A percentile compares a stretch with the other conserved stretches of the same genome.
Evolutionary conservation across 2,797 vertebrate genomes (phyloP).

Genomic region (Salarias fasciatus): DNA sequence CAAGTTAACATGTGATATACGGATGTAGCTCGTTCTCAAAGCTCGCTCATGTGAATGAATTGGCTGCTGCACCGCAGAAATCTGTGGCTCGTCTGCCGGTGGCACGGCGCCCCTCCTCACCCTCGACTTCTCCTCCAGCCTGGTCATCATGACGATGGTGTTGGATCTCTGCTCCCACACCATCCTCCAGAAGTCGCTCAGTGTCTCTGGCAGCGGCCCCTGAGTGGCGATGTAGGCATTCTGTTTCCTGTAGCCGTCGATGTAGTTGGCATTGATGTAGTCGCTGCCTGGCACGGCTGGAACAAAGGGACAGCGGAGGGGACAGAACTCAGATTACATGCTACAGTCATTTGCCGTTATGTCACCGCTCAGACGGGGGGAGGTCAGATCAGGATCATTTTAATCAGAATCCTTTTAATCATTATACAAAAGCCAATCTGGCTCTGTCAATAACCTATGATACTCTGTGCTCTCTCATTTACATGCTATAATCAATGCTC

Average conservation of each 20-base stretch:
- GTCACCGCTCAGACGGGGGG: constrained; percentile 3
- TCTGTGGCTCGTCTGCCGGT: too few relatives aligned
- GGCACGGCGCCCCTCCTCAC: constrained; percentile 47
- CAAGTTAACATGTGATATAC: too few relatives aligned
- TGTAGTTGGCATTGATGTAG: constrained; percentile 98
- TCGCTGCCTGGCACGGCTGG: constrained; percentile 87
- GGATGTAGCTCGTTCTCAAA: too few relatives aligned
- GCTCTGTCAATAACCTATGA: neutral
- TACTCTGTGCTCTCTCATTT: neutral
- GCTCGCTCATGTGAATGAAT: too few relatives aligned
- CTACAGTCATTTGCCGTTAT: neutral
- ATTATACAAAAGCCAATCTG: constrained; percentile 5
- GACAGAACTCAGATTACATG: neutral
- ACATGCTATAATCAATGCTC: constrained; percentile 8
- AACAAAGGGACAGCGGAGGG: neutral
- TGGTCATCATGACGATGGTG: constrained; percentile 99
- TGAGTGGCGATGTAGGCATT: constrained; percentile 99
- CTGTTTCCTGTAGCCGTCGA: constrained; percentile 98
- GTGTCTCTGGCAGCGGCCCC: constrained; percentile 95
- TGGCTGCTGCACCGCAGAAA: too few relatives aligned
- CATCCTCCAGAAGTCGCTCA: constrained; percentile 99
- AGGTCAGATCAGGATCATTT: constrained; percentile 8
- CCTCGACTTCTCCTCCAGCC: constrained; percentile 95
- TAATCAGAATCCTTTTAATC: neutral
- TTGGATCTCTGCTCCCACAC: constrained; percentile 97